Evolutionary conservation across 2,113 vertebrate species (phyloP).

Genomic region (Lepisosteus osseus): DNA sequence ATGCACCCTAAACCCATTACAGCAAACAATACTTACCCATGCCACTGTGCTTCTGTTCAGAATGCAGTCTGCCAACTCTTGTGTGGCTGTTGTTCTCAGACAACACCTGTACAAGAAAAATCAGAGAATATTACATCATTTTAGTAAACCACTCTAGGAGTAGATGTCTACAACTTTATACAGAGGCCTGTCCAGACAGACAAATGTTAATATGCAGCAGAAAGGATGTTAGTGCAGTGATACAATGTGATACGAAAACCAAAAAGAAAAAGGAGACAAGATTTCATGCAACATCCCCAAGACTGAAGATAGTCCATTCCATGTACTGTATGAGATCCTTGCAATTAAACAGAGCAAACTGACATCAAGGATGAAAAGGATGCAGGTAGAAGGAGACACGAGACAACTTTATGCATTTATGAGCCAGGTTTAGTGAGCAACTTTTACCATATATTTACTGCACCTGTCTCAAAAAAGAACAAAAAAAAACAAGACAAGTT

Average conservation of each 20-base stretch:
- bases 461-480: conserved; percentile 67
- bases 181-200: conserved; percentile 69
- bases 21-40: conserved; percentile 69
- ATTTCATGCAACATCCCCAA: conserved; percentile 80
- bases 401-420: conserved; percentile 49
- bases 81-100: conserved; percentile 76
- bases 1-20: neutral
- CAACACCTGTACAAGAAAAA: conserved; percentile 65
- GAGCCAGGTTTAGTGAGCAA: conserved; percentile 46
- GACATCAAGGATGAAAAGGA: conserved; percentile 68
- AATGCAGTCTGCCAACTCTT: conserved; percentile 69
- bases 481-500: conserved; percentile 54
- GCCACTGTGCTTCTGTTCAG: conserved; percentile 77
- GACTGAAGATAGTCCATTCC: conserved; percentile 69
- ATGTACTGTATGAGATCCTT: conserved; percentile 71
- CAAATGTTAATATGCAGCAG: conserved; percentile 81
- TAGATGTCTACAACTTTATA: conserved; percentile 51
- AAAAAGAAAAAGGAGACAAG: conserved; percentile 28
- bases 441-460: conserved; percentile 71
- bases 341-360: conserved; percentile 71
- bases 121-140: conserved; percentile 26
- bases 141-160: neutral
- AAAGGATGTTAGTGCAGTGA: conserved; percentile 77
- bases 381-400: conserved; percentile 60
- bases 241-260: conserved; percentile 34